phyloP scores from a whole-genome alignment of 2,797 vertebrate species.

The Nannoperca obscura region DNA sequence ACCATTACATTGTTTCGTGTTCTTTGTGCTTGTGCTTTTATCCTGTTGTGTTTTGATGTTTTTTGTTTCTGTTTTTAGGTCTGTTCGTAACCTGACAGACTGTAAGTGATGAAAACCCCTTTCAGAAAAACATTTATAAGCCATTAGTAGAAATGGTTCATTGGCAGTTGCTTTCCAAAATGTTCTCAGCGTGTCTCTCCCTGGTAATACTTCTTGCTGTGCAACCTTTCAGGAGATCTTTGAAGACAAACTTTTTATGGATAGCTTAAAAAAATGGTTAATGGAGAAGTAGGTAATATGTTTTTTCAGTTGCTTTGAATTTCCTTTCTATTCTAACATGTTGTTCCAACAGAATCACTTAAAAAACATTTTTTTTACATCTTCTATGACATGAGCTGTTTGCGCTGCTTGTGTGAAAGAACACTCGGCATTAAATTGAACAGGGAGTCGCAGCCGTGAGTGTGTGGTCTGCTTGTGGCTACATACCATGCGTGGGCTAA shows the following conservation, averaged over 20 bases:
- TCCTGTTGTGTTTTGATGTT: constrained; percentile 38
- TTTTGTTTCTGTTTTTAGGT: constrained; percentile 44
- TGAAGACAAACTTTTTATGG: no score
- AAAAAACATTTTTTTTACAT: neutral
- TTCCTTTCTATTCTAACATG: neutral
- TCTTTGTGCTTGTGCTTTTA: constrained; percentile 46
- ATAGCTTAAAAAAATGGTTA: no score
- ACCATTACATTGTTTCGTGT: constrained; percentile 36
- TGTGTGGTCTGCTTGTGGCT: constrained; percentile 61
- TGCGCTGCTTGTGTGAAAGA: constrained; percentile 28
- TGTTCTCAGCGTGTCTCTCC: neutral
- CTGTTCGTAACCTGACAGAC: constrained; percentile 22
- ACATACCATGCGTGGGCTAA: constrained; percentile 62
- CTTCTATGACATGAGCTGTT: constrained; percentile 5
- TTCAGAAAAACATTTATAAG: neutral
- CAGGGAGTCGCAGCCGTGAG: constrained; percentile 37
- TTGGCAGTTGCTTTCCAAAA: constrained; percentile 1
- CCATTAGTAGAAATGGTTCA: neutral
- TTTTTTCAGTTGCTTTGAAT: neutral
- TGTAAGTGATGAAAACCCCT: constrained; percentile 41
- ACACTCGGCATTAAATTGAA: constrained; percentile 42
- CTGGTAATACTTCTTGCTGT: constrained; percentile 8
- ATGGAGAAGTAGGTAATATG: no score
- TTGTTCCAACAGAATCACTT: neutral
- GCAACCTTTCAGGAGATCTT: neutral